Percentiles rank a stretch among this genome's conserved stretches.
phyloP scores from a whole-genome alignment of 2,797 vertebrate species.

The Gallirallus australis region DNA sequence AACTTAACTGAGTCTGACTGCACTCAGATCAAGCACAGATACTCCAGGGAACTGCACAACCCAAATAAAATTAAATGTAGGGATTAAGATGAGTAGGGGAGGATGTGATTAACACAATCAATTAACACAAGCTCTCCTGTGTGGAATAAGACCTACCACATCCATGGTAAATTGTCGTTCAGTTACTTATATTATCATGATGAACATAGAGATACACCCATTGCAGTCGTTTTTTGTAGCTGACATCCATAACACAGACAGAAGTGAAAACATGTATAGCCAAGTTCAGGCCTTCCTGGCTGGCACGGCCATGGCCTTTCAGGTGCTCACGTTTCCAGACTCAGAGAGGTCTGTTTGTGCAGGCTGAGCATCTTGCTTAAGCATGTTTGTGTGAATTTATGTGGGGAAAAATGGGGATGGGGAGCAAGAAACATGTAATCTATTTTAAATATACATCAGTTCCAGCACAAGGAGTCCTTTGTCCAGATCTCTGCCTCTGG shows the following conservation, averaged over 20 bases:
- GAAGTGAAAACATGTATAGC: not conserved
- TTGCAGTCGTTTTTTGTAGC: not conserved
- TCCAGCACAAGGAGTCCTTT: not conserved
- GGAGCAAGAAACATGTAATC: not conserved
- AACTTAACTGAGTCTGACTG: constrained; percentile 40
- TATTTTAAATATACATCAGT: not conserved
- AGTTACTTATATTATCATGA: not conserved
- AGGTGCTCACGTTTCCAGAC: not conserved
- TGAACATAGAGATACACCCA: not conserved
- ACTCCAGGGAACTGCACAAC: constrained; percentile 27
- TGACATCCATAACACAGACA: not conserved
- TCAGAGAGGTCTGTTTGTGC: not conserved
- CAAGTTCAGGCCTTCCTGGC: rapidly evolving
- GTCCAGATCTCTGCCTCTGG: not conserved
- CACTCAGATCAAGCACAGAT: not conserved
- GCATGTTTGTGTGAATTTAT: rapidly evolving
- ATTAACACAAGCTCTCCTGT: constrained; percentile 30
- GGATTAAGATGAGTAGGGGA: constrained; percentile 47
- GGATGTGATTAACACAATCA: constrained; percentile 60
- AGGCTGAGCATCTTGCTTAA: not conserved
- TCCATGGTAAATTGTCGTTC: constrained; percentile 18
- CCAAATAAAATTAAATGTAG: constrained; percentile 60
- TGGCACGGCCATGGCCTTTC: rapidly evolving
- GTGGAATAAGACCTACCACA: constrained; percentile 25
- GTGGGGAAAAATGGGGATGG: not conserved